These are phyloP conservation scores for Drepana arcuata DNA, from an alignment of 1,140 invertebrate species.

Conservation along the genomic window DNA sequence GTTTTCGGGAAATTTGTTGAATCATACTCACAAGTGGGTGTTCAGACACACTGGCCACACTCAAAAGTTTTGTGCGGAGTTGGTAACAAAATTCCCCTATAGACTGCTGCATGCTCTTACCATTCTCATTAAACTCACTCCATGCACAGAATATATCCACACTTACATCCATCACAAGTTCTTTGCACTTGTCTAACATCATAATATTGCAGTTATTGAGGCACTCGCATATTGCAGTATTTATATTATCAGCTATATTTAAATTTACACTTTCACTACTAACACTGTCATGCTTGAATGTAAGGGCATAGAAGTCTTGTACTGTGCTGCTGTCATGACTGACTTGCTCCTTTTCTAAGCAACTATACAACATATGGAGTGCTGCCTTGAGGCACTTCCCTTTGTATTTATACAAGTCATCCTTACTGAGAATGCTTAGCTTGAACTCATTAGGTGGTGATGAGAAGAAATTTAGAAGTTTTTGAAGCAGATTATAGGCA, in stretches of 20 bases:
- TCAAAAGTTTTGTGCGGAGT: conserved; percentile 20
- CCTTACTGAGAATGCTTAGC: conserved; percentile 29
- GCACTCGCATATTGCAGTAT: conserved; percentile 24
- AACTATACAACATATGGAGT: conserved; percentile 10
- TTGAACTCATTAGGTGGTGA: conserved; percentile 40
- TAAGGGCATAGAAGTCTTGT: conserved; percentile 24
- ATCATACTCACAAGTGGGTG: conserved; percentile 50
- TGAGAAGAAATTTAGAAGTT: conserved; percentile 36
- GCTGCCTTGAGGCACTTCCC: conserved; percentile 33
- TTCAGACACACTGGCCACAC: conserved; percentile 24
- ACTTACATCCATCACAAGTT: conserved; percentile 47
- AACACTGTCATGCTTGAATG: conserved; percentile 27
- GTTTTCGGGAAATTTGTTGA: conserved; percentile 48
- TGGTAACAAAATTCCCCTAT: conserved; percentile 46
- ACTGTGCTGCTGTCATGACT: neutral
- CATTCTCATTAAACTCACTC: conserved; percentile 55
- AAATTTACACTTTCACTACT: conserved; percentile 12
- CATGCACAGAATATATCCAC: conserved; percentile 60
- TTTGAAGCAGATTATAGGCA: conserved; percentile 35
- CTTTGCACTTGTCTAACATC: conserved; percentile 39
- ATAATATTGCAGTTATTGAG: conserved; percentile 32
- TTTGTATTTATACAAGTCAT: conserved; percentile 42
- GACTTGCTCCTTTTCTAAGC: neutral
- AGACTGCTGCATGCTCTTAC: conserved; percentile 42
- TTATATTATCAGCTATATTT: conserved; percentile 19